phyloP scores from a whole-genome alignment of 1,140 invertebrate genomes.

The Limonius californicus region DNA sequence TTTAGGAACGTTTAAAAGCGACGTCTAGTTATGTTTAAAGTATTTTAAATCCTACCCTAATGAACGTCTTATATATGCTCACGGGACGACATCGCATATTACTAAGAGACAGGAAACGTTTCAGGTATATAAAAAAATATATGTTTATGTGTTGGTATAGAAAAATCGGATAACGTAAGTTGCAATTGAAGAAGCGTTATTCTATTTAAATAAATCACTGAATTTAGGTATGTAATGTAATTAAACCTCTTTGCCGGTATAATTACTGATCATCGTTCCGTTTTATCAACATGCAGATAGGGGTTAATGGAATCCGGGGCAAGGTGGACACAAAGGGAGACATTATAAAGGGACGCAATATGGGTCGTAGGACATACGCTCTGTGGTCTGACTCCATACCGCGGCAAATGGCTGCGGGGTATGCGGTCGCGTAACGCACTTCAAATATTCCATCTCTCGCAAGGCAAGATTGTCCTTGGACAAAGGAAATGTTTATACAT shows the following conservation, averaged over 20 bases:
- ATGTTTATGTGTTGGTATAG: too few relatives aligned
- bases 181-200: neutral
- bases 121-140: too few relatives aligned
- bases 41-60: too few relatives aligned
- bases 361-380: conserved; percentile 25
- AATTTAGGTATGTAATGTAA: conserved; percentile 27
- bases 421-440: conserved; percentile 25
- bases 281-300: conserved; percentile 16
- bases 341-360: conserved; percentile 25
- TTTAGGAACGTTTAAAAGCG: too few relatives aligned
- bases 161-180: too few relatives aligned
- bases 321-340: conserved; percentile 27
- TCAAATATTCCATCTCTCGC: conserved; percentile 19
- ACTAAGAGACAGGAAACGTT: too few relatives aligned
- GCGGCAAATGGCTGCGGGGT: conserved; percentile 24
- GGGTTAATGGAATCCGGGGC: conserved; percentile 22
- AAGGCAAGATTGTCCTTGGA: conserved; percentile 1
- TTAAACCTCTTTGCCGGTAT: conserved; percentile 16
- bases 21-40: too few relatives aligned
- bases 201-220: conserved; percentile 5
- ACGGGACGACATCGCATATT: too few relatives aligned
- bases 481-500: conserved; percentile 1
- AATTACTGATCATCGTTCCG: conserved; percentile 25
- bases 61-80: too few relatives aligned
- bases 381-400: conserved; percentile 20